Percentiles rank a stretch among this genome's conserved stretches.
Conservation (phyloP, 2,113 vertebrate species). For the Elephantulus edwardii region DNA sequence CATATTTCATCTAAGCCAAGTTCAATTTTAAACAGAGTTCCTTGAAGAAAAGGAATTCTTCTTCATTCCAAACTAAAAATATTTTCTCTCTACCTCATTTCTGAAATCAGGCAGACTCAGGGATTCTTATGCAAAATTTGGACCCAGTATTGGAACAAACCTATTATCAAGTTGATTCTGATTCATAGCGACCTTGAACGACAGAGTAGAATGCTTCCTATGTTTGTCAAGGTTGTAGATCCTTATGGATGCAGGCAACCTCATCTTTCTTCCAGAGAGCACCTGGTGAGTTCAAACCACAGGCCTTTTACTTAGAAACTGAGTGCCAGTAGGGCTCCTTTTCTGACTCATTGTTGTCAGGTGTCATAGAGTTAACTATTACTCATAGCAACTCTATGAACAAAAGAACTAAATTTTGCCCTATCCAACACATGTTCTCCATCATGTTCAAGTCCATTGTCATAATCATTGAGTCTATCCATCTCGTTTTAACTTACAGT, state of each 20-base stretch:
- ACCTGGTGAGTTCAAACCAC: neutral
- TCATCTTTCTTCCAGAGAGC: neutral
- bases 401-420: too few relatives aligned
- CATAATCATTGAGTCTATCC: too few relatives aligned
- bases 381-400: neutral
- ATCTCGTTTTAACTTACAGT: too few relatives aligned
- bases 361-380: neutral
- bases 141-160: neutral
- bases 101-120: slow-evolving; percentile 11
- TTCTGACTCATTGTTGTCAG: neutral
- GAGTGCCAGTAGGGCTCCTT: neutral
- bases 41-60: slow-evolving; percentile 32
- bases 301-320: neutral
- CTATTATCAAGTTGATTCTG: neutral
- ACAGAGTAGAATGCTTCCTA: neutral
- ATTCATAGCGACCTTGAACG: neutral
- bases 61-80: slow-evolving; percentile 46
- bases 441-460: too few relatives aligned
- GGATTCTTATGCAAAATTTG: neutral
- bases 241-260: neutral
- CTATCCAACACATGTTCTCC: too few relatives aligned
- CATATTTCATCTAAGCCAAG: neutral
- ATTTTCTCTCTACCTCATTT: neutral
- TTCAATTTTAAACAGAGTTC: neutral
- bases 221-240: neutral